Base-by-base conservation (phyloP, 2,888 invertebrate species). In the Sipha maydis region DNA sequence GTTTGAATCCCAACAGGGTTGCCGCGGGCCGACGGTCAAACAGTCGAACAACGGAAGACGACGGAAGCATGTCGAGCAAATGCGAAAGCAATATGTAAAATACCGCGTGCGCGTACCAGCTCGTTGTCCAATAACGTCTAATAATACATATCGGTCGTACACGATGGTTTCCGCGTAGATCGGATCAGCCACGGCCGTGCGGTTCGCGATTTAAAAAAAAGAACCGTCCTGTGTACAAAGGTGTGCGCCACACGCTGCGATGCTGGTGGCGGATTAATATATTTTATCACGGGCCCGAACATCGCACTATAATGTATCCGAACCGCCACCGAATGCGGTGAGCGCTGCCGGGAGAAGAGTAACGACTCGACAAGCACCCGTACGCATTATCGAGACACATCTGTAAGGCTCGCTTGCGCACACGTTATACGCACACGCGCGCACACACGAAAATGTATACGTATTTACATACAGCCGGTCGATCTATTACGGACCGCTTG, bases 231-330 rank as follows among this genome's bases (percentile, higher is more conserved):
- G 61, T 61, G 25, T 61, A 25, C 3, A 61, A 61, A 61, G 4
- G 41, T 41, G 41, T 38, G 82, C 75, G 48, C 80, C 82, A 82
- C 82, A 82, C 82, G 82, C 82, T 82, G 71, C 17, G 82, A 25
- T 38, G 82, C 82, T 31, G 71, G n/a, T 48, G 48, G 71, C 71
- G 71, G 31, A 17, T 71, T 28, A 11, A 48, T 48, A 48, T 48
- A 1, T 48, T 75, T 83, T 83, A 73, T 56, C 75, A 71, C 17
- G 5, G 73, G 17, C n/a, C 71, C 34, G 56, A 28, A 79, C 61
- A 61, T 69, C 21, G 8, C 11, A 28, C 9, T 25, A 48, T 31
- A 75, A 56, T 31, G 17, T 75, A 75, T 75, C 56, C 83, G 8
- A 56, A 56, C 73, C 31, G 75, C 83, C 73, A 75, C 75, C 83